A percentile compares a stretch with the other conserved stretches of the same genome.
Conservation (phyloP, 1,140 invertebrate species). For the Aphidius gifuensis region DNA sequence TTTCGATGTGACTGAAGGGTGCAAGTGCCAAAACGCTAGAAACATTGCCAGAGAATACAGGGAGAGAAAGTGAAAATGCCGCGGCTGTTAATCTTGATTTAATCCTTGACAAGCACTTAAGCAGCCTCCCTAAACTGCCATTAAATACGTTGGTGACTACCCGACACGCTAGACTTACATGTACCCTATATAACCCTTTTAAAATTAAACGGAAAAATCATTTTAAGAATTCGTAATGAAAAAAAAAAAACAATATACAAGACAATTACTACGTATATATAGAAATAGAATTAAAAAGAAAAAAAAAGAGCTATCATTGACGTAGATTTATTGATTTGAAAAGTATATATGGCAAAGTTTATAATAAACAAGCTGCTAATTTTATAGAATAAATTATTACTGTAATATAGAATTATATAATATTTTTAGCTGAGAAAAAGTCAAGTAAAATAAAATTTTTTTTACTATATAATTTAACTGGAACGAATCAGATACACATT, state of each 20-base stretch:
- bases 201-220: not conserved
- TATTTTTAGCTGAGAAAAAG: no score
- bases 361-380: no score
- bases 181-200: conserved; percentile 5
- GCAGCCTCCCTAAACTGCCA: conserved; percentile 44
- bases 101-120: conserved; percentile 56
- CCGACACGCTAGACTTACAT: not conserved
- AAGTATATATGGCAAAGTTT: no score
- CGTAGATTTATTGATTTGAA: no score
- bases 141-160: conserved; percentile 35
- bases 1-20: conserved; percentile 37
- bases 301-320: no score
- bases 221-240: not conserved
- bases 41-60: conserved; percentile 35
- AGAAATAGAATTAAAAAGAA: no score
- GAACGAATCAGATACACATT: no score
- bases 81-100: conserved; percentile 55
- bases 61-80: conserved; percentile 28
- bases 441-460: no score
- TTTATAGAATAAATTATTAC: no score
- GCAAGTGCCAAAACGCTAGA: conserved; percentile 29
- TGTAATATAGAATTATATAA: no score
- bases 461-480: no score
- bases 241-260: not conserved
- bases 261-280: not conserved